Evolutionary conservation across 2,797 vertebrate genomes (phyloP).

Genomic region (Brachyalestes nurse): DNA sequence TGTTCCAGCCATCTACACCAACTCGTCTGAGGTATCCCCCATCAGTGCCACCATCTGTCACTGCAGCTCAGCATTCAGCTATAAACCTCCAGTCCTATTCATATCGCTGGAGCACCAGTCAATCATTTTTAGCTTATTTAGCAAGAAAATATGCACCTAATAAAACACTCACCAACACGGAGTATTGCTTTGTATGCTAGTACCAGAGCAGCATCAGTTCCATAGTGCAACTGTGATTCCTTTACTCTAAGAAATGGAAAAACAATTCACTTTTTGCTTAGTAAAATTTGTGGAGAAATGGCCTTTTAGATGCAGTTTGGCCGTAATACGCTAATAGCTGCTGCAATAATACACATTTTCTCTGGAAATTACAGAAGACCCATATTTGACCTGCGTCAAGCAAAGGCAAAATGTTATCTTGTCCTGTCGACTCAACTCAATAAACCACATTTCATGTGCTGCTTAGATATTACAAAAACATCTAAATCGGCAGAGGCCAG

Average conservation of each 20-base stretch:
- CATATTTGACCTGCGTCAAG: background rate
- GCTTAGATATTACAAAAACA: background rate
- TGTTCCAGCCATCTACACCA: background rate
- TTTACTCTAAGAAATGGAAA: background rate
- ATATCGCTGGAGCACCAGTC: background rate
- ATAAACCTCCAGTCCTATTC: background rate
- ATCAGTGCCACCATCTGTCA: conserved; percentile 6
- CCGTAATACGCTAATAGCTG: background rate
- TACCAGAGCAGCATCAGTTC: background rate
- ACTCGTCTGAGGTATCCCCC: background rate
- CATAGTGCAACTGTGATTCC: too few species aligned
- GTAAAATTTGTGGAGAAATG: background rate
- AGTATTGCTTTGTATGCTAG: background rate
- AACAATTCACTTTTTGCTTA: background rate
- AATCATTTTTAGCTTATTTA: background rate
- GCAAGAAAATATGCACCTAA: background rate
- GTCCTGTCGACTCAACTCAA: background rate
- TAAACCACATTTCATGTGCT: background rate
- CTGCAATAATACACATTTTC: background rate
- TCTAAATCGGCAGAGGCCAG: background rate
- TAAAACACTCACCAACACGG: too few species aligned
- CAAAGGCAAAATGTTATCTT: background rate
- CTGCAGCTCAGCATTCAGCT: background rate
- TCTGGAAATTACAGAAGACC: background rate
- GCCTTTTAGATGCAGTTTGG: background rate